These are phyloP conservation scores for Caiman crocodilus DNA, from an alignment of 2,797 vertebrate genomes.

Conservation along the genomic window DNA sequence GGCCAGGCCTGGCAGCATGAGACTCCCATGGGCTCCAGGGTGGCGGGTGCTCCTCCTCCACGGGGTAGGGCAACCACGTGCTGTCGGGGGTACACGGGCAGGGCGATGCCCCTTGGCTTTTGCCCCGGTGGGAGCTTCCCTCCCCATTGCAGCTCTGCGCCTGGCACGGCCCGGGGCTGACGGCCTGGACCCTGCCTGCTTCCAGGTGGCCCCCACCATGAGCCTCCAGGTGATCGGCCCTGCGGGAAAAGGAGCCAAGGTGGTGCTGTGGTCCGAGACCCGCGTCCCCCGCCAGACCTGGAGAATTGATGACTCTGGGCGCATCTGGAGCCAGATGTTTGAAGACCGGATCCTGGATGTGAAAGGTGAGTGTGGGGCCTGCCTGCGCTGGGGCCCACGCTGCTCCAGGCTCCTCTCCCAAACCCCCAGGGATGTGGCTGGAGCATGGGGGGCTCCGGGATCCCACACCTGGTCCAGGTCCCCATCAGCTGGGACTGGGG, in stretches of 20 bases:
- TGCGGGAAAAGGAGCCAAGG: conserved; percentile 84
- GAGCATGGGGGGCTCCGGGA: background rate
- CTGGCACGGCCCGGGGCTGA: background rate
- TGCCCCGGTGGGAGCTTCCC: background rate
- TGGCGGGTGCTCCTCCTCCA: background rate
- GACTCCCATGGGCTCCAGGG: background rate
- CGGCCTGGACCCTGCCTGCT: background rate
- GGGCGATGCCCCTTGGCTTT: too few species aligned
- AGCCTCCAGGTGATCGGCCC: conserved; percentile 94
- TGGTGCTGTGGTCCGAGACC: conserved; percentile 92
- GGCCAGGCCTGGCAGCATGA: background rate
- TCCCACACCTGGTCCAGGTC: background rate
- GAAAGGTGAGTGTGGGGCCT: conserved; percentile 85
- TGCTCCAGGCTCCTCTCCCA: background rate
- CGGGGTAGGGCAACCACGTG: too few species aligned
- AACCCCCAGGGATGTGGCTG: background rate
- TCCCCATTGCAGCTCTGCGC: background rate
- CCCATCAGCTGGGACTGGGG: background rate
- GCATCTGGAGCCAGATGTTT: conserved; percentile 88
- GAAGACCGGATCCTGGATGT: conserved; percentile 90
- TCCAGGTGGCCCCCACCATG: conserved; percentile 87
- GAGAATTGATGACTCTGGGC: conserved; percentile 83
- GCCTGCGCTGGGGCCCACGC: background rate
- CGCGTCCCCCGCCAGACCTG: conserved; percentile 91
- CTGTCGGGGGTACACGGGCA: too few species aligned